These are phyloP conservation scores for Silurus meridionalis DNA, from an alignment of 2,113 vertebrate species.

Conservation along the genomic window DNA sequence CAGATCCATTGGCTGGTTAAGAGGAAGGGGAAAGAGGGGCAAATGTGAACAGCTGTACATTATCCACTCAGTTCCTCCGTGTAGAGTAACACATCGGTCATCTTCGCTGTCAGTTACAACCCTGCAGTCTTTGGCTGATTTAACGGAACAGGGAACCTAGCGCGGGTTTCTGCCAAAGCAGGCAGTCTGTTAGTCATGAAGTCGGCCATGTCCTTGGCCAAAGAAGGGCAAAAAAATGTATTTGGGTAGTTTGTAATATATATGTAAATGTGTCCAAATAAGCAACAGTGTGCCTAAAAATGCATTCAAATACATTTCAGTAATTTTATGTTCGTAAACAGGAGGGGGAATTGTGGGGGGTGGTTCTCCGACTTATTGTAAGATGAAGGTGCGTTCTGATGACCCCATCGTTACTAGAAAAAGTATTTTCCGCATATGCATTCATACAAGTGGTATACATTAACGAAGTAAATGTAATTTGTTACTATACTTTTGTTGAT, in stretches of 20 bases:
- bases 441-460: too few relatives aligned
- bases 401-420: too few relatives aligned
- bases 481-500: too few relatives aligned
- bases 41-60: slow-evolving; percentile 50
- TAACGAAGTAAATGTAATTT: too few relatives aligned
- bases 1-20: slow-evolving; percentile 45
- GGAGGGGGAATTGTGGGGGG: too few relatives aligned
- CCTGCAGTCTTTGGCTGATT: slow-evolving; percentile 46
- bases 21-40: slow-evolving; percentile 31
- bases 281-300: background rate
- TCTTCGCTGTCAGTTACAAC: slow-evolving; percentile 43
- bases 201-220: slow-evolving; percentile 22
- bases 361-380: too few relatives aligned
- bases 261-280: slow-evolving; percentile 12
- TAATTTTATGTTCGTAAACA: background rate
- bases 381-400: too few relatives aligned
- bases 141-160: slow-evolving; percentile 50
- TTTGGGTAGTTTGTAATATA: background rate
- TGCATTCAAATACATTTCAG: background rate
- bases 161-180: slow-evolving; percentile 36
- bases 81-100: slow-evolving; percentile 35
- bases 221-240: background rate
- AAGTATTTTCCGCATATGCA: too few relatives aligned
- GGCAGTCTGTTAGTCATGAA: slow-evolving; percentile 12
- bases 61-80: slow-evolving; percentile 32